Evolutionary conservation across 2,113 vertebrate genomes (phyloP).

Genomic region (Notarius quadriscutis): DNA sequence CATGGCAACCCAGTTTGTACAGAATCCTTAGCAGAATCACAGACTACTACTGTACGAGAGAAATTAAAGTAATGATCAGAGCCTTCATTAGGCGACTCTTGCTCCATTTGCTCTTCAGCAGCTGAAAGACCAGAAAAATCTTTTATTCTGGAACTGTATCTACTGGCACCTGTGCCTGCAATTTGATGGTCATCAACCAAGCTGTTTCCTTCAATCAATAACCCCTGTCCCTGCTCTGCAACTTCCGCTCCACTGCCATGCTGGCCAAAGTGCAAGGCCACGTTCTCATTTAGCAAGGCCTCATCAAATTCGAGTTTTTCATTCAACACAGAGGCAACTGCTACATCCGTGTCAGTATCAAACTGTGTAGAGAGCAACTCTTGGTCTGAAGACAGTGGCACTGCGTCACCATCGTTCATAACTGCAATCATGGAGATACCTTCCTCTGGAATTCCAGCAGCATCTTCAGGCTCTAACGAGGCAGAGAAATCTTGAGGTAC

Average conservation of each 20-base stretch:
- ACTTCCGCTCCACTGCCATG: slow-evolving; percentile 47
- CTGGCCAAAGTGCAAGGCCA: slow-evolving; percentile 66
- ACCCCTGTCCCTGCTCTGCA: slow-evolving; percentile 22
- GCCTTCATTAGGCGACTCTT: slow-evolving; percentile 62
- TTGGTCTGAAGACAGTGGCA: slow-evolving; percentile 65
- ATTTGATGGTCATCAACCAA: slow-evolving; percentile 16
- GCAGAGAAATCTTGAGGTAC: slow-evolving; percentile 71
- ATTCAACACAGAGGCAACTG: slow-evolving; percentile 78
- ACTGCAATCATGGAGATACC: slow-evolving; percentile 62
- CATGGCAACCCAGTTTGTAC: slow-evolving; percentile 53
- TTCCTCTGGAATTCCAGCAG: slow-evolving; percentile 63
- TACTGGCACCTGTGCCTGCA: background rate
- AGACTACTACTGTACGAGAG: slow-evolving; percentile 75
- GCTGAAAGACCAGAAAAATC: slow-evolving; percentile 18
- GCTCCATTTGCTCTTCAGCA: slow-evolving; percentile 47
- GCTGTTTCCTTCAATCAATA: slow-evolving; percentile 41
- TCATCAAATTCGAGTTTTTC: slow-evolving; percentile 83
- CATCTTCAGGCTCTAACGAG: slow-evolving; percentile 69
- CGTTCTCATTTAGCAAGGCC: slow-evolving; percentile 74
- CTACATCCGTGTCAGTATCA: slow-evolving; percentile 74
- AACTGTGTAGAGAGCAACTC: slow-evolving; percentile 69
- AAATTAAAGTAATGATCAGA: slow-evolving; percentile 69
- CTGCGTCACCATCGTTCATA: slow-evolving; percentile 65
- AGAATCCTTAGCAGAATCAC: slow-evolving; percentile 60
- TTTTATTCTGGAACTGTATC: background rate